Evolutionary conservation across 2,113 vertebrate genomes (phyloP), one percentile per base, ranked within the genome.

Genomic region (Haplochromis burtoni): DNA sequence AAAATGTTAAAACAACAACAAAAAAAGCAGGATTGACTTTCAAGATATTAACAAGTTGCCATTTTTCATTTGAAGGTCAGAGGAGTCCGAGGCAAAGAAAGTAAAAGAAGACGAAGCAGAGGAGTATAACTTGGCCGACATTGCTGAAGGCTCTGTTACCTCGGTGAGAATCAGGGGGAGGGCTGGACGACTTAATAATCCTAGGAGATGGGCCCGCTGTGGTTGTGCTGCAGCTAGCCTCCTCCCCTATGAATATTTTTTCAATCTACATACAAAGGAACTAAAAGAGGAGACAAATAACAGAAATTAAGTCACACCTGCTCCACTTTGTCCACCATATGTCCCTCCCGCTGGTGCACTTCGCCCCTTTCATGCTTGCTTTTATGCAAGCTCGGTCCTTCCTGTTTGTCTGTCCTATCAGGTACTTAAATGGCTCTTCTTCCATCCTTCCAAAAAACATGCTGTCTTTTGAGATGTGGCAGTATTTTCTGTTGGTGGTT

Each of bases 101-200:
- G 90, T 84, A 55, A 94, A 89, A 42, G 94, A 95, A 88, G 96
- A 98, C 4, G 97, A 95, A 13, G 97, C 97, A 5, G 97, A 97
- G 11, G 92, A 92, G 47, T 97, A 97, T 81, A 98, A 93, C 86
- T 78, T 99, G 78, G 92, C 95, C 7, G 93, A 96, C 87, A 96
- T 99, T 86, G 94, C 97, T 5, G 97, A 97, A 91, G 97, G 97
- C 91, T 96, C 21, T 5, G 54, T 99, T 86, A 97, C 97, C 24
- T 96, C 95, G 83, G 98, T 99, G 95, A 98, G 97, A 84, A 57
- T 49, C 73, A 38, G 42, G 17, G 10, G 55, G 54, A 47, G 24
- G 51, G 61, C 38, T 73, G 51, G 59, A 57, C 35, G 79, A 42
- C 49, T 17, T 53, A 47, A 76, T 61, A 76, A 55, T 66, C 29